These are phyloP conservation scores for Drosophila anomelani DNA, from an alignment of 2,888 invertebrate genomes.

Conservation along the genomic window DNA sequence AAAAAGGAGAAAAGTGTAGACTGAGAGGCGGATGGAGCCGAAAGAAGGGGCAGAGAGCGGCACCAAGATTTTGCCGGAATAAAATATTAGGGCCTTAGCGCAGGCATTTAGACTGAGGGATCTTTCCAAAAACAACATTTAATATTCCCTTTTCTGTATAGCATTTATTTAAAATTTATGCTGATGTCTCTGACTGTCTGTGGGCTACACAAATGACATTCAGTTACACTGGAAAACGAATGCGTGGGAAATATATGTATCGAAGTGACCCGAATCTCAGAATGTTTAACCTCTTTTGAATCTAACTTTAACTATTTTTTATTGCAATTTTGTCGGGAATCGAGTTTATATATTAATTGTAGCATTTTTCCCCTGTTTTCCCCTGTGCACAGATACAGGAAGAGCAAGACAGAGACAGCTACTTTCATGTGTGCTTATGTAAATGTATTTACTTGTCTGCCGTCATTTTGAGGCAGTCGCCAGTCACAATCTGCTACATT, in stretches of 20 bases:
- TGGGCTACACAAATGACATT: slow-evolving; percentile 46
- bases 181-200: slow-evolving; percentile 68
- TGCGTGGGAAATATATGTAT: no score
- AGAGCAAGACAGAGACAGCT: background rate
- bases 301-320: no score
- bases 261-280: background rate
- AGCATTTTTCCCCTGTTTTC: background rate
- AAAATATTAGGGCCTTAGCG: slow-evolving; percentile 32
- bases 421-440: slow-evolving; percentile 50
- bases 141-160: slow-evolving; percentile 73
- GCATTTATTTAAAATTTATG: slow-evolving; percentile 78
- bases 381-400: background rate
- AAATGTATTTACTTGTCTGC: slow-evolving; percentile 71
- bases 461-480: slow-evolving; percentile 73
- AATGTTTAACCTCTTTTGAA: background rate
- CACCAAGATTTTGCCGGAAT: slow-evolving; percentile 28
- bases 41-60: slow-evolving; percentile 2
- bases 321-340: no score
- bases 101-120: slow-evolving; percentile 29
- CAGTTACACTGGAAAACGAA: slow-evolving; percentile 15
- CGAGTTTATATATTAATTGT: background rate
- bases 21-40: background rate
- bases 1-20: background rate
- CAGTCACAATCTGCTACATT: slow-evolving; percentile 79
- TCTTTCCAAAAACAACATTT: slow-evolving; percentile 57